Evolutionary conservation across 1,140 invertebrate species (phyloP), one percentile per base, ranked within the genome.

Genomic region (Penaeus indicus): DNA sequence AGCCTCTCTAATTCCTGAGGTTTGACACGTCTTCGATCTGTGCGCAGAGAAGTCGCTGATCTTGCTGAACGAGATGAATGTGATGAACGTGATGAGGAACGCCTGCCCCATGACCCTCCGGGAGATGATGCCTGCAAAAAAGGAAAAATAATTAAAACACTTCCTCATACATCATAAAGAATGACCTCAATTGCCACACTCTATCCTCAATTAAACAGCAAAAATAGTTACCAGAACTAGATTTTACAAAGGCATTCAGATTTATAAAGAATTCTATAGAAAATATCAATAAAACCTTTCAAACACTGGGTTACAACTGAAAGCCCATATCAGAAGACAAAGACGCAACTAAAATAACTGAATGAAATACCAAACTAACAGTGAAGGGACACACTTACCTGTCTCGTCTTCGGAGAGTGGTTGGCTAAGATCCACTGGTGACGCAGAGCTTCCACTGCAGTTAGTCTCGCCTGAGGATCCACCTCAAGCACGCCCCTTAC

Each of bases 371-470:
- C 54, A 13, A 16, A 54, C 54, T 1, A 54, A 54, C 5, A 16
- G 54, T 54, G 54, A 47, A 47, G 5, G 47, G 47, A 5, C 54
- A 54, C 54, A 75, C 21, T 8, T 27, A 87, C 85, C 85, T 87
- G 85, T 64, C 47, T 69, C 4, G 42, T 18, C 19, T 47, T 83
- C 27, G 64, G 25, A 22, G 84, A 77, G 22, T 83, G 86, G 13
- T 83, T 69, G 13, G 87, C 72, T 11, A 78, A 25, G 60, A 88
- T 82, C 87, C 87, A 88, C 32, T 75, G 72, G 25, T 88, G 87
- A 19, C 69, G 32, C 18, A 88, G 38, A 19, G 87, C 87, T 75
- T 77, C 87, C 5, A 78, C 72, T 1, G 87, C 87, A 10, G 87
- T 75, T 25, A 88, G 19, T 54, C 87, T 64, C 0, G 25, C 7